phyloP scores from a whole-genome alignment of 2,797 vertebrate species.

The Gymnodraco acuticeps region DNA sequence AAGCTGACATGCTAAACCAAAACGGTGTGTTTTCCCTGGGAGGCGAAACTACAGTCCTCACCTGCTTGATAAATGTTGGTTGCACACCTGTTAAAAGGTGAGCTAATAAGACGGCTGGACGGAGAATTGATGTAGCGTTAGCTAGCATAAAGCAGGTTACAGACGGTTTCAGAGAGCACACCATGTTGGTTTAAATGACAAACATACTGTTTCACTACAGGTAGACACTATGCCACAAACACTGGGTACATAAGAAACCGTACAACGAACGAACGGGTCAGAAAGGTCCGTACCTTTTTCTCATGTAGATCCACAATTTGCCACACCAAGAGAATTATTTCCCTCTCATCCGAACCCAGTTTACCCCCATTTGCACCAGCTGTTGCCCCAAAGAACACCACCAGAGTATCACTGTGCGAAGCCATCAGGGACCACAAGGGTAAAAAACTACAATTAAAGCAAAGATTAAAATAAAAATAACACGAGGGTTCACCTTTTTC shows the following conservation, averaged over 20 bases:
- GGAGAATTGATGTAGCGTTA: slow-evolving; percentile 24
- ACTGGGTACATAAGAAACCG: slow-evolving; percentile 74
- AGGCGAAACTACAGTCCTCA: slow-evolving; percentile 17
- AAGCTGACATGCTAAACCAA: slow-evolving; percentile 80
- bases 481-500: slow-evolving; percentile 90
- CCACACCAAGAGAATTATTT: slow-evolving; percentile 99
- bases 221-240: slow-evolving; percentile 67
- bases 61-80: slow-evolving; percentile 11
- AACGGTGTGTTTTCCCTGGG: slow-evolving; percentile 71
- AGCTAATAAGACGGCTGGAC: slow-evolving; percentile 32
- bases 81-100: slow-evolving; percentile 75
- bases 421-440: slow-evolving; percentile 94
- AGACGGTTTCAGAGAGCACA: slow-evolving; percentile 66
- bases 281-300: slow-evolving; percentile 93
- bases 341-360: slow-evolving; percentile 99
- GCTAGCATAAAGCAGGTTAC: slow-evolving; percentile 44
- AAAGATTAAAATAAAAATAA: slow-evolving; percentile 89
- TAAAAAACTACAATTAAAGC: slow-evolving; percentile 96
- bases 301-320: slow-evolving; percentile 98
- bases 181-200: slow-evolving; percentile 82
- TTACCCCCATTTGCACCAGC: slow-evolving; percentile 98
- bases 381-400: slow-evolving; percentile 99
- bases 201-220: slow-evolving; percentile 65
- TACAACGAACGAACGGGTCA: slow-evolving; percentile 78
- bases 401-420: slow-evolving; percentile 95